Conservation (phyloP, 2,797 vertebrate genomes). For the Takifugu ocellatus region DNA sequence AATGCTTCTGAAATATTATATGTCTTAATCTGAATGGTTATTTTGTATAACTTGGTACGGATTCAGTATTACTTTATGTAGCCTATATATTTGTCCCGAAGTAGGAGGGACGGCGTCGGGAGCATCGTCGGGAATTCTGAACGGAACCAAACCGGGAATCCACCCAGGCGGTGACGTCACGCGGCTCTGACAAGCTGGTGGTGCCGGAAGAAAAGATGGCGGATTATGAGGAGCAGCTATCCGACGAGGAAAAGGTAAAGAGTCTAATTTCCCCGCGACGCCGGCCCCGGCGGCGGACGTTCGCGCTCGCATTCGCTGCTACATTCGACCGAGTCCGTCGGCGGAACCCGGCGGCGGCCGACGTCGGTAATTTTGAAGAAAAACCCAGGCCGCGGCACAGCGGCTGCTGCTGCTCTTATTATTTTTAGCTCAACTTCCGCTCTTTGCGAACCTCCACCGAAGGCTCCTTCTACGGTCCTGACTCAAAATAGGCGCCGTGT, state of each 20-base stretch:
- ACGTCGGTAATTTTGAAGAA: not conserved
- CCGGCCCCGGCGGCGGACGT: not conserved
- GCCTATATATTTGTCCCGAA: too few species aligned
- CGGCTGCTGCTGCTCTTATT: conserved; percentile 59
- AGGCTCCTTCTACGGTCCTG: conserved; percentile 78
- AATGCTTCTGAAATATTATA: too few species aligned
- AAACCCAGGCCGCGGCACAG: conserved; percentile 39
- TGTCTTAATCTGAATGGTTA: too few species aligned
- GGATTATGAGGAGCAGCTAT: conserved; percentile 80
- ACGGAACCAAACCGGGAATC: conserved; percentile 24
- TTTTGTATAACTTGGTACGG: too few species aligned
- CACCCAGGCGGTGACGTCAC: conserved; percentile 72
- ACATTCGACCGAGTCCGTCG: rapidly evolving
- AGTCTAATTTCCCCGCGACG: conserved; percentile 1
- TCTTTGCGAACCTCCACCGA: conserved; percentile 61
- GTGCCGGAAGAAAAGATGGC: conserved; percentile 83
- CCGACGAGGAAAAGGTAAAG: conserved; percentile 78
- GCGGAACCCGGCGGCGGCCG: not conserved
- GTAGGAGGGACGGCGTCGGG: not conserved
- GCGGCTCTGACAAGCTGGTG: conserved; percentile 70
- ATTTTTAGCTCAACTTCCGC: conserved; percentile 82
- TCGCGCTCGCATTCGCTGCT: rapidly evolving
- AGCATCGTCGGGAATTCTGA: conserved; percentile 9
- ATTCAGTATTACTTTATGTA: too few species aligned
- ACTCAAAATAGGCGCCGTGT: conserved; percentile 67